Evolutionary conservation across 37 sponge, comb jelly and placozoan genomes (phyloP), one percentile per base, ranked within the genome.

Genomic region (Crambe crambe): DNA sequence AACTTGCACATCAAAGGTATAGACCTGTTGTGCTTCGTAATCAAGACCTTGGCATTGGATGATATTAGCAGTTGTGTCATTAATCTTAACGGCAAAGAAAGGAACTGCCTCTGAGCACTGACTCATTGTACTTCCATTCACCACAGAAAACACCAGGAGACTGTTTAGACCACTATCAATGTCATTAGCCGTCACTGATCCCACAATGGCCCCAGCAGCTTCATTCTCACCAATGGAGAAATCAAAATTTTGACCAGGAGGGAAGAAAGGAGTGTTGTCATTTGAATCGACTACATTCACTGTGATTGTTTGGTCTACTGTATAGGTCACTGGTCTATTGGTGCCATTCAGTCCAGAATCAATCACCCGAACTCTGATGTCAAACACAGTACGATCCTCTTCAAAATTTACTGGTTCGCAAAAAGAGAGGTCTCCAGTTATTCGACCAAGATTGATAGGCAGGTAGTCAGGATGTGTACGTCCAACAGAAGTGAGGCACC

Each of bases 211-310:
- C 9, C 39, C 37, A 30, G 62, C 34, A 59, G 31, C 43, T 27
- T 22, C 34, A 39, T 86, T 91, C 59, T 75, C 65, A 66, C 35
- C 21, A 26, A 83, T 61, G 54, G 23, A 42, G 40, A 75, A 84
- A 35, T 56, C 42, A 4, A 43, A 72, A 36, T 68, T 32, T 18
- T 82, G 57, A 44, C 57, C 72, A 23, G 58, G 35, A 22, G 37
- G 43, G 27, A 89, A 61, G 2, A 42, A 21, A 40, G 90, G 90
- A 20, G 85, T 75, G n/a, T 89, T 66, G 51, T 89, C 90, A 42
- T 89, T 86, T 39, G 41, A 67, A 66, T 91, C 91, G 58, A 86
- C 56, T 58, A 87, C 39, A 39, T 38, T 75, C 39, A 87, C 82
- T 34, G 69, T 76, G 39, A 81, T 42, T 3, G 1, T 38, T 22